Evolutionary conservation across 2,113 vertebrate genomes (phyloP).

Genomic region (Ochotona princeps): DNA sequence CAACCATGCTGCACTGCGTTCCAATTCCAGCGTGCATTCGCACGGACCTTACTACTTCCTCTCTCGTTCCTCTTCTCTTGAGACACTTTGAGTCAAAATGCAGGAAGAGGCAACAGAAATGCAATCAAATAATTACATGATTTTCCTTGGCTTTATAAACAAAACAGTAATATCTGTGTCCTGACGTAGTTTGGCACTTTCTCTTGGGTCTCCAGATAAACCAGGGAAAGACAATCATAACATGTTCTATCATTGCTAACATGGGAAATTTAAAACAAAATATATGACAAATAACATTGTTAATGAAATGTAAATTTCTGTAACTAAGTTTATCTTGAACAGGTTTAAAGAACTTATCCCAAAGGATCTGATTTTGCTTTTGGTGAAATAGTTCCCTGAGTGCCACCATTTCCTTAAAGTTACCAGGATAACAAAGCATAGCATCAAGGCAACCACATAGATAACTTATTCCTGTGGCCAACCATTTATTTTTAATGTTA

Average conservation of each 20-base stretch:
- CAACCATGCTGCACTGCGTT: not conserved
- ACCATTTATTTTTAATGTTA: conserved; percentile 10
- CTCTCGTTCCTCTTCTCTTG: not conserved
- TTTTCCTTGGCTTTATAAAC: not conserved
- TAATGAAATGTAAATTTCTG: conserved; percentile 32
- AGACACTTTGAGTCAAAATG: conserved; percentile 45
- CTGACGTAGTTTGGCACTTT: not conserved
- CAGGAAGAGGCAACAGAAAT: conserved; percentile 45
- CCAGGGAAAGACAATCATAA: not conserved
- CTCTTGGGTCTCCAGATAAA: conserved; percentile 39
- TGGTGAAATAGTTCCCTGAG: conserved; percentile 28
- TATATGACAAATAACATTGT: not conserved
- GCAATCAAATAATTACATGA: conserved; percentile 35
- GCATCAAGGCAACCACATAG: not conserved
- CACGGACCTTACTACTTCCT: not conserved
- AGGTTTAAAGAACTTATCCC: conserved; percentile 44
- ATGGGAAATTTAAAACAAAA: conserved; percentile 46
- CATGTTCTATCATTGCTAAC: conserved; percentile 28
- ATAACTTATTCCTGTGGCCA: conserved; percentile 34
- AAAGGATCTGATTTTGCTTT: conserved; percentile 30
- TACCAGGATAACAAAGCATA: conserved; percentile 26
- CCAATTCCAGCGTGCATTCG: not conserved
- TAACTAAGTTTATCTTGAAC: not conserved
- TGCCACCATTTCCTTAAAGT: conserved; percentile 14
- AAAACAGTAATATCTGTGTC: conserved; percentile 29